A percentile compares a stretch with the other conserved stretches of the same genome.
Conservation (phyloP, 2,113 vertebrate species). For the Hepsetus odoe region DNA sequence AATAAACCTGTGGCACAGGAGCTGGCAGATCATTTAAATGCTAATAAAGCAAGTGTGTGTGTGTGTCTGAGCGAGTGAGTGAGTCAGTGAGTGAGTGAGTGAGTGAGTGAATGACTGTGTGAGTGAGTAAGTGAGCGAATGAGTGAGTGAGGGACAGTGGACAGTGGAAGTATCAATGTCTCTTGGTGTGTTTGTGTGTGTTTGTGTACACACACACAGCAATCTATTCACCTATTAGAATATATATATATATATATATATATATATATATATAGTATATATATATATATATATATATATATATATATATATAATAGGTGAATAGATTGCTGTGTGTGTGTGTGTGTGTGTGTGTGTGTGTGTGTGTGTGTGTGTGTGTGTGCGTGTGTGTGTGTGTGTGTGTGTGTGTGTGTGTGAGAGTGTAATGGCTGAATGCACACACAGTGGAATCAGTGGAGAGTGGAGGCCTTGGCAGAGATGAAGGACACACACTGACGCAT, state of each 20-base stretch:
- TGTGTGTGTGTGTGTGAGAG: slow-evolving; percentile 24
- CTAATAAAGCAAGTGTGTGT: slow-evolving; percentile 19
- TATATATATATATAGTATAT: too few species aligned
- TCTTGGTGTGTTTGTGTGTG: slow-evolving; percentile 28
- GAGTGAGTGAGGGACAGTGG: background rate
- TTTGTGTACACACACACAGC: slow-evolving; percentile 28
- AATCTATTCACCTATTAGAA: too few species aligned
- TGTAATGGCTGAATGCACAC: slow-evolving; percentile 1
- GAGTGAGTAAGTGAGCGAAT: slow-evolving; percentile 27
- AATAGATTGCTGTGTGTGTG: slow-evolving; percentile 17
- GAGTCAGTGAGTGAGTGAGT: slow-evolving; percentile 36
- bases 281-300: too few species aligned
- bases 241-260: too few species aligned
- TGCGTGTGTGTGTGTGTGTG: slow-evolving; percentile 11
- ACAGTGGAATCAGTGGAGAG: background rate
- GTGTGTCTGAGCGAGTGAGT: slow-evolving; percentile 1
- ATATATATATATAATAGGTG: too few species aligned
- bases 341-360: background rate
- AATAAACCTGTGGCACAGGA: background rate
- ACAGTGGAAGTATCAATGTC: background rate
- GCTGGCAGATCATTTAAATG: background rate
- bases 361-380: slow-evolving; percentile 16
- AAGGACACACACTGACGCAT: slow-evolving; percentile 3
- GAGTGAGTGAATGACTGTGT: background rate
- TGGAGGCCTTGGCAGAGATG: slow-evolving; percentile 7